These are phyloP conservation scores for Lytechinus variegatus DNA, from an alignment of 35 echinoderm and acorn worm species.

Conservation along the genomic window DNA sequence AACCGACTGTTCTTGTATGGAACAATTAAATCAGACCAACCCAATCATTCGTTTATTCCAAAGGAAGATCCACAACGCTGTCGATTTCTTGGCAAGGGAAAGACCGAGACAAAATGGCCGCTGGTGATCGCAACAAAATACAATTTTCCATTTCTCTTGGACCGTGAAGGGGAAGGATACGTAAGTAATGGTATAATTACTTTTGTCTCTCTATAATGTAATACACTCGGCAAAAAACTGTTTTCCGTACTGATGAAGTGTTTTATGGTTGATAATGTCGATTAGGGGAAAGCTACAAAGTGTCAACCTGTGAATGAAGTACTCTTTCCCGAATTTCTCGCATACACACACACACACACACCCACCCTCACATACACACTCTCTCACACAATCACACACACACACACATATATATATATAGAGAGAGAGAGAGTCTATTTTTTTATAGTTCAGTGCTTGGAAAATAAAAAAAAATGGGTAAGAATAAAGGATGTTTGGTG, in stretches of 20 bases:
- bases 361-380: background rate
- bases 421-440: too few relatives aligned
- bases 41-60: constrained; percentile 63
- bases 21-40: constrained; percentile 80
- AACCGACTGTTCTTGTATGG: constrained; percentile 78
- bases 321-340: background rate
- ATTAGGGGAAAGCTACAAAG: too few relatives aligned
- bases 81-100: constrained; percentile 31
- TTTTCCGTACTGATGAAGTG: too few relatives aligned
- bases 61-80: constrained; percentile 35
- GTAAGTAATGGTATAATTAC: constrained; percentile 57
- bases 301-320: too few relatives aligned
- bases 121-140: constrained; percentile 68
- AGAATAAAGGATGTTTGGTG: too few relatives aligned
- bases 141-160: constrained; percentile 80
- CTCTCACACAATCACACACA: background rate
- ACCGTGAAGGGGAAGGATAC: constrained; percentile 67
- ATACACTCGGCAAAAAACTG: too few relatives aligned
- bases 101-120: constrained; percentile 72
- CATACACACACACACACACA: background rate
- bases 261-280: too few relatives aligned
- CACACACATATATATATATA: too few relatives aligned
- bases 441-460: too few relatives aligned
- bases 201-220: too few relatives aligned
- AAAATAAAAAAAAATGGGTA: too few relatives aligned